Base-by-base conservation (phyloP, 2,888 invertebrate species). In the Leptogaster cylindrica region DNA sequence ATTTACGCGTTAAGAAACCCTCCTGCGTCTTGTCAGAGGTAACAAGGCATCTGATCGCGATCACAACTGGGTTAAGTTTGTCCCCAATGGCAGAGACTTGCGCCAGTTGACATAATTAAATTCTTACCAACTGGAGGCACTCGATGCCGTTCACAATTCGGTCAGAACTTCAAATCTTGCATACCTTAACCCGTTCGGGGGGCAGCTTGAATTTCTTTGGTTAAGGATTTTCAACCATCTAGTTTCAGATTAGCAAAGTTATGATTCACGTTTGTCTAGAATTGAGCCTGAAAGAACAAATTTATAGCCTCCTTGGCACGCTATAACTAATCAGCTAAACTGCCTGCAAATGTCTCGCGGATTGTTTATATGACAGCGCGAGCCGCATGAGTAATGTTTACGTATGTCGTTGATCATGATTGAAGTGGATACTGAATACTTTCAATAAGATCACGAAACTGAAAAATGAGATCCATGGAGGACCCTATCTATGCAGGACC, bases 271-370 rank as follows among this genome's bases (percentile, higher is more conserved):
- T 36, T 28, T 23, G 36, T 36, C 55, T 12, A 55, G 55, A 55
- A 55, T 36, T 20, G 25, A 55, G 55, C 31, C 36, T 39, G 55
- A 55, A 55, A 55, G 55, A 55, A 55, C 55, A 55, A 55, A 55
- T 55, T 55, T 55, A 55, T 55, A 39, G 55, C 55, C 55, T 55
- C 55, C 55, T 55, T 55, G 55, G 55, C 55, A 55, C 55, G 55
- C 55, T 55, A 55, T 55, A 55, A 55, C 55, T 39, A 55, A 55
- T 55, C 55, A 55, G 55, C 39, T 55, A 23, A 55, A 55, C 36
- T 55, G 55, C 55, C 55, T 55, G 55, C 55, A 55, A 55, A 55
- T 36, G 55, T 55, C 55, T 36, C 55, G 55, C 31, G 55, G 36
- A 55, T 55, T 55, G 55, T 55, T 55, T 55, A 55, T 55, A 55